Base-by-base conservation (phyloP, 2,888 invertebrate species). In the Chaetoderma sp. region DNA sequence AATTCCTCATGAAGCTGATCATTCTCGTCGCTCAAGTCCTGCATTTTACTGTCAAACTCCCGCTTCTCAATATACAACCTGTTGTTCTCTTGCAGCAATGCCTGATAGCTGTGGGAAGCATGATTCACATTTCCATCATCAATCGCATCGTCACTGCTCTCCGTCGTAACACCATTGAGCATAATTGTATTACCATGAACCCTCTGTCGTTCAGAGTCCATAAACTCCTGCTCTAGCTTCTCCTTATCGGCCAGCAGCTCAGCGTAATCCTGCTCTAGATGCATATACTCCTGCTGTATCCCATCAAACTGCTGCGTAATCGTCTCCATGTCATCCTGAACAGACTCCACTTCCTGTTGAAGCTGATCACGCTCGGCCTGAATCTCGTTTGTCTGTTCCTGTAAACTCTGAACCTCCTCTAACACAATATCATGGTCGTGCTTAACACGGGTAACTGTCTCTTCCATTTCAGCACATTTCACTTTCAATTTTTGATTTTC, bases 401-500 rank as follows among this genome's bases (percentile, higher is more conserved):
- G 78, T 56, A 79, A 60, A 64, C 78, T 81, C 68, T 82, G 77
- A 54, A 81, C 74, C 58, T 82, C 81, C 55, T 79, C 79, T 50
- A 79, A 57, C 10, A 82, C 75, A 30, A 80, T 76, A 33, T 76
- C 78, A 67, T 82, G 78, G 62, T 82, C 79, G 45, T 78, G 75
- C 67, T 78, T 74, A 16, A 78, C 52, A 33, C 68, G 63, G 25
- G 70, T 65, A 57, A 65, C 70, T 1, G 70, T 68, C 21, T 63
- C 70, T 56, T 78, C 74, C 36, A 76, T 61, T 54, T 81, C 78
- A 23, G 65, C 57, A 32, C 71, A 72, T 44, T 65, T 63, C 6
- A 65, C 66, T 58, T 76, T 71, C 36, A 78, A 62, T 25, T 72
- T 71, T 57, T 79, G 78, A 44, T 74, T 74, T 61, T 81, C 82